phyloP scores from a whole-genome alignment of 2,113 vertebrate genomes.

The Indri indri region DNA sequence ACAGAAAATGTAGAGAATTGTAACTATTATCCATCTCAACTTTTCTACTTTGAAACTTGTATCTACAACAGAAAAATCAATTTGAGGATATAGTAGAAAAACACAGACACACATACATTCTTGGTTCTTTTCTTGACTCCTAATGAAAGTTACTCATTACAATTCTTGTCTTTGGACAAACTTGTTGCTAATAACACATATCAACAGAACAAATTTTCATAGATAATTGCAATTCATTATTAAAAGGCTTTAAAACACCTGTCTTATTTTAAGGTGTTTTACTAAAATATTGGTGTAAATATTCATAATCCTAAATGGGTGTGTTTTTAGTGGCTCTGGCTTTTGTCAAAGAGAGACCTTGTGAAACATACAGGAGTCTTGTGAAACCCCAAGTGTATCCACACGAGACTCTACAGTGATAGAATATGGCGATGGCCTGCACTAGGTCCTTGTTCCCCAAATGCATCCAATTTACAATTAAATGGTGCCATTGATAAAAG shows the following conservation, averaged over 20 bases:
- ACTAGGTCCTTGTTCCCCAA: neutral
- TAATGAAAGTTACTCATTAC: conserved; percentile 21
- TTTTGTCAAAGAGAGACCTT: neutral
- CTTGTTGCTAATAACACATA: conserved; percentile 26
- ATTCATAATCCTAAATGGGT: neutral
- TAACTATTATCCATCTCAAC: neutral
- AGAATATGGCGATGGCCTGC: neutral
- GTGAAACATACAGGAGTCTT: neutral
- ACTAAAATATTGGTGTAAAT: conserved; percentile 23
- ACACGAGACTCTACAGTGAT: neutral
- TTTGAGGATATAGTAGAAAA: conserved; percentile 42
- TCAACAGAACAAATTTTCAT: conserved; percentile 36
- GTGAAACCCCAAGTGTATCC: neutral
- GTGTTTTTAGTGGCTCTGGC: neutral
- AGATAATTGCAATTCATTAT: conserved; percentile 34
- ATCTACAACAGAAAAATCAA: conserved; percentile 8
- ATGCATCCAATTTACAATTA: neutral
- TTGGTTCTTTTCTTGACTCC: neutral
- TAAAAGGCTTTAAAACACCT: neutral
- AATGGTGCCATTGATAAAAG: neutral
- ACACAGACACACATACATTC: neutral
- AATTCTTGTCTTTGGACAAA: conserved; percentile 8
- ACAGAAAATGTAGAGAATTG: neutral
- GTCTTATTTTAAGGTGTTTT: conserved; percentile 22
- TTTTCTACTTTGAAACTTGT: neutral